Percentiles rank a stretch among this genome's conserved stretches.
phyloP scores from a whole-genome alignment of 2,113 vertebrate species.

The Ageneiosus marmoratus region DNA sequence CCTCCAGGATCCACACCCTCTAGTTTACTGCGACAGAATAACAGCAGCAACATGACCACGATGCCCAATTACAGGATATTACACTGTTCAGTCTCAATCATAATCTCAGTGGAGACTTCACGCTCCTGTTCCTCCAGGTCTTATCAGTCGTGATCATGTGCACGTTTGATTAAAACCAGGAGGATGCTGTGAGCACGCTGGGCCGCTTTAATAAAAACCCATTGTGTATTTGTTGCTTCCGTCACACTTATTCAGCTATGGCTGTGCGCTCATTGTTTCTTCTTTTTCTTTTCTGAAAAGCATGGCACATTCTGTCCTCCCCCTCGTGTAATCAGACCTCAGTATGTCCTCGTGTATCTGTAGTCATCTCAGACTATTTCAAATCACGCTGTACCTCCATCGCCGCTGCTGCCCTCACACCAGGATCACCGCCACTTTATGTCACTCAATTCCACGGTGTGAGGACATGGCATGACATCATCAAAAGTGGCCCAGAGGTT shows the following conservation, averaged over 20 bases:
- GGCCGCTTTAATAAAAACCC: not conserved
- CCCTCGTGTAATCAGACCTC: not conserved
- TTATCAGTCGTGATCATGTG: slow-evolving; percentile 34
- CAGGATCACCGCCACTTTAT: not conserved
- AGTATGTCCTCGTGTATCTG: not conserved
- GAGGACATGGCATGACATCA: slow-evolving; percentile 46
- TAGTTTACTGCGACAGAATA: slow-evolving; percentile 51
- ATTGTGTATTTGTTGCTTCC: not conserved
- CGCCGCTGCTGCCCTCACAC: not conserved
- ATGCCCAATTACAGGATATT: slow-evolving; percentile 60
- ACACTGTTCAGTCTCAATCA: slow-evolving; percentile 36
- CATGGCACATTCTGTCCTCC: not conserved
- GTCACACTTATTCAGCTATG: not conserved
- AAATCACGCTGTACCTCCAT: not conserved
- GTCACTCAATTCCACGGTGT: slow-evolving; percentile 5
- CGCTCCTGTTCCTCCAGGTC: not conserved
- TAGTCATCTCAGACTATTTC: not conserved
- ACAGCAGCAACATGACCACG: slow-evolving; percentile 47
- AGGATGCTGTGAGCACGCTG: not conserved
- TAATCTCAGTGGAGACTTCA: slow-evolving; percentile 13
- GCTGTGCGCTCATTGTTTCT: not conserved
- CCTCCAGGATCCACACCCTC: slow-evolving; percentile 1
- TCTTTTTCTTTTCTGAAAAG: not conserved
- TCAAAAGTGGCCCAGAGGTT: slow-evolving; percentile 39
- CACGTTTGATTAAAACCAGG: slow-evolving; percentile 16